phyloP scores from a whole-genome alignment of 2,888 invertebrate species.

The Cantharis nigra region DNA sequence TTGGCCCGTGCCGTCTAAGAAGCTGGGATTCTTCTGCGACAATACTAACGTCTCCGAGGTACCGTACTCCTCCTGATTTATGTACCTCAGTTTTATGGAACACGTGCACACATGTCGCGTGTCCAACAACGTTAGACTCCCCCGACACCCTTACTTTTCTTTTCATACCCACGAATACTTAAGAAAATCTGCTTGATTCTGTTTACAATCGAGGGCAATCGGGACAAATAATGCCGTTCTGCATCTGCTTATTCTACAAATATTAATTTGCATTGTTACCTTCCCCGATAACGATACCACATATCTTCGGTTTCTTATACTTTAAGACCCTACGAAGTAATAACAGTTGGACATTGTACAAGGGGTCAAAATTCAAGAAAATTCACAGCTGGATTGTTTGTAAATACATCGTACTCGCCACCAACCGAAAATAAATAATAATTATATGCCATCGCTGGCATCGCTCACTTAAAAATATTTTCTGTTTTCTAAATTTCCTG shows the following conservation, averaged over 20 bases:
- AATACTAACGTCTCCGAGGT: constrained; percentile 32
- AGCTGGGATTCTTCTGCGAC: constrained; percentile 29
- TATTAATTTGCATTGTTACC: neutral
- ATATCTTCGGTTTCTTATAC: neutral
- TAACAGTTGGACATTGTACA: neutral
- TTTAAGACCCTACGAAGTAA: neutral
- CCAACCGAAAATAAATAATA: neutral
- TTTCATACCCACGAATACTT: constrained; percentile 12
- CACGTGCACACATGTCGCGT: constrained; percentile 13
- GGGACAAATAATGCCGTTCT: constrained; percentile 6
- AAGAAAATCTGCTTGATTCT: constrained; percentile 25
- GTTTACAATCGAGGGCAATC: constrained; percentile 7
- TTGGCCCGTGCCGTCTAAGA: constrained; percentile 37
- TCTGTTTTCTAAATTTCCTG: neutral
- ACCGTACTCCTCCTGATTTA: constrained; percentile 4
- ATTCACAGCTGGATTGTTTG: neutral
- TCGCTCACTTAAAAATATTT: neutral
- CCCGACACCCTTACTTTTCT: constrained; percentile 16
- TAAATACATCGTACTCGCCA: neutral
- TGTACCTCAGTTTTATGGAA: neutral
- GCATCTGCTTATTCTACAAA: constrained; percentile 12
- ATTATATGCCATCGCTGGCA: neutral
- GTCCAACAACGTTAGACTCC: constrained; percentile 7
- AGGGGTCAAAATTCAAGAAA: neutral
- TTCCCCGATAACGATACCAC: neutral